A percentile compares a stretch with the other conserved stretches of the same genome.
These are phyloP conservation scores for Saiga tatarica DNA, from an alignment of 2,113 vertebrate species.

Conservation along the genomic window DNA sequence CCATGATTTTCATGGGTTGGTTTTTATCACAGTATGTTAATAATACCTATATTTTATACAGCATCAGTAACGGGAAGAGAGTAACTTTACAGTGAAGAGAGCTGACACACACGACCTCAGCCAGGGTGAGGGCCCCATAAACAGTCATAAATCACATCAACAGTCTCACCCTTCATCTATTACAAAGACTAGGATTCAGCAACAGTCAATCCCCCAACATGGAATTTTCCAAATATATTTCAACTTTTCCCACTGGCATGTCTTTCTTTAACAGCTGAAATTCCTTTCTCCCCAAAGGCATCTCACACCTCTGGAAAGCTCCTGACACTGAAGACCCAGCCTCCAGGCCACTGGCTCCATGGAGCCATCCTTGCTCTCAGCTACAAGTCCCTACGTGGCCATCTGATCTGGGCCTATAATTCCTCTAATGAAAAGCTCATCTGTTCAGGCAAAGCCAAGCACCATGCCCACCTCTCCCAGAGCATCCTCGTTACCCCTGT, in stretches of 20 bases:
- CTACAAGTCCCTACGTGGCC: neutral
- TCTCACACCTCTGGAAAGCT: neutral
- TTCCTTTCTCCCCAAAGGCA: neutral
- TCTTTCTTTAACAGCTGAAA: neutral
- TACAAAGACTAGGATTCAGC: neutral
- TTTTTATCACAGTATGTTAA: conserved; percentile 19
- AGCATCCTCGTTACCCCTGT: neutral
- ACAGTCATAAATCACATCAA: neutral
- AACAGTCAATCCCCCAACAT: neutral
- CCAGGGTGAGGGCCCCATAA: neutral
- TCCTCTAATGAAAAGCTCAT: neutral
- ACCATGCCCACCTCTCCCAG: neutral
- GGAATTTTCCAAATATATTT: neutral
- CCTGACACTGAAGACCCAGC: neutral
- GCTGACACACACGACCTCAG: neutral
- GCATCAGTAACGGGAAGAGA: neutral
- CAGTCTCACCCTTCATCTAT: neutral
- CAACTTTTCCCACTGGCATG: neutral
- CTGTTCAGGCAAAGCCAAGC: neutral
- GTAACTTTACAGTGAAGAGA: neutral
- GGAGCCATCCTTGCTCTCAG: neutral
- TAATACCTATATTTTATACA: conserved; percentile 19
- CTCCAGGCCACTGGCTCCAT: neutral
- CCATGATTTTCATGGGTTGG: neutral
- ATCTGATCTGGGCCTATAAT: neutral